These are phyloP conservation scores for Cyrtodaria siliqua DNA, from an alignment of 2,888 invertebrate species.

Conservation along the genomic window DNA sequence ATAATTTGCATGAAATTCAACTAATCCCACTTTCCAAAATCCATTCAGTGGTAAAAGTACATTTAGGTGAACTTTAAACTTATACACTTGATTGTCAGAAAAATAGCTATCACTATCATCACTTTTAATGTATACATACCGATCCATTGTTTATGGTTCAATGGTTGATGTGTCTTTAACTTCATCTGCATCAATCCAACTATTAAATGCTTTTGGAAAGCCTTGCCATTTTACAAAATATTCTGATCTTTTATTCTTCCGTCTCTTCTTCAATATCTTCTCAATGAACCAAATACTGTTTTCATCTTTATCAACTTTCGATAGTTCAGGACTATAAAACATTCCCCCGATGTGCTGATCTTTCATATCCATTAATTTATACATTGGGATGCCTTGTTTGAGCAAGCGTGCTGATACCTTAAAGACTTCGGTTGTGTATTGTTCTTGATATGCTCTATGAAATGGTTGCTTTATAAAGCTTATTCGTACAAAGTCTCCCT, in stretches of 20 bases:
- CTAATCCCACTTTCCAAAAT: conserved; percentile 40
- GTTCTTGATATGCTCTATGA: conserved; percentile 26
- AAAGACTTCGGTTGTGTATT: conserved; percentile 36
- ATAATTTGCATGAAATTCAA: conserved; percentile 30
- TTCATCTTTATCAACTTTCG: conserved; percentile 30
- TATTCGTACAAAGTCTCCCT: neutral
- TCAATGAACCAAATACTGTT: conserved; percentile 53
- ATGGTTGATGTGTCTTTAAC: conserved; percentile 24
- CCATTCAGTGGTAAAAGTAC: conserved; percentile 13
- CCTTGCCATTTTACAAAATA: conserved; percentile 43
- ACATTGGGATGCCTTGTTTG: conserved; percentile 22
- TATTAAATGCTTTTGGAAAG: conserved; percentile 25
- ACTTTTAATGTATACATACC: conserved; percentile 10
- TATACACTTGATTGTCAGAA: conserved; percentile 13
- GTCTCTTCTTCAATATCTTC: conserved; percentile 37
- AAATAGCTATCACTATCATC: conserved; percentile 3
- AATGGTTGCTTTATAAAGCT: neutral
- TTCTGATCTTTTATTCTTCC: conserved; percentile 16
- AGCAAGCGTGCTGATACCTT: conserved; percentile 4
- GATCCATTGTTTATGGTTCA: neutral
- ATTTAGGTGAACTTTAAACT: conserved; percentile 19
- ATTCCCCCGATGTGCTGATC: conserved; percentile 26
- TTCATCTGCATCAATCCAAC: conserved; percentile 31
- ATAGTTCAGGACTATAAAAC: conserved; percentile 30
- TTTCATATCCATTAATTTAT: conserved; percentile 29